These are phyloP conservation scores for Dryadula phaetusa DNA, from an alignment of 2,888 invertebrate species.

Conservation along the genomic window DNA sequence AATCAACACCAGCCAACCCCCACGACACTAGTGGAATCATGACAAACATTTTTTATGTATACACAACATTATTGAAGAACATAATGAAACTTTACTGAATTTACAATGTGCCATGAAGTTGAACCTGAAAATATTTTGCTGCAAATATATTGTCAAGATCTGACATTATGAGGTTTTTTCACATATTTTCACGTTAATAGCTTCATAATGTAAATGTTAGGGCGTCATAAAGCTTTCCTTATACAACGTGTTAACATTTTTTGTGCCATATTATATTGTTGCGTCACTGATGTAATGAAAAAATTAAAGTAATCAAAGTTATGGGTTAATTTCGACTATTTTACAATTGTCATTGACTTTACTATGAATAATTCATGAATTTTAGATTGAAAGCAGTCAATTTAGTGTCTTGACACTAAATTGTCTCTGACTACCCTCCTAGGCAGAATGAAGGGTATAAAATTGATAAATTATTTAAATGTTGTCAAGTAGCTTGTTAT, in stretches of 20 bases:
- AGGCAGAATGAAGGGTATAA: no score
- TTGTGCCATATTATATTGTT: neutral
- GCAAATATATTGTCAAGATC: conserved; percentile 34
- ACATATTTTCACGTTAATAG: conserved; percentile 31
- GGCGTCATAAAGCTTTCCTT: conserved; percentile 29
- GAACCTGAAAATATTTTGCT: conserved; percentile 27
- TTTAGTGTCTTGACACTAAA: no score
- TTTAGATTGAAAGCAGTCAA: no score
- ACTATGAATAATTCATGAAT: no score
- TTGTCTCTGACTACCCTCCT: no score
- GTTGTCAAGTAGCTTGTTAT: no score
- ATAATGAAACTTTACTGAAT: neutral
- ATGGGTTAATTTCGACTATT: neutral
- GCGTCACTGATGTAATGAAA: neutral
- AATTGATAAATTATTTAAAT: no score
- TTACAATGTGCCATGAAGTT: conserved; percentile 24
- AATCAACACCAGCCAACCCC: conserved; percentile 31
- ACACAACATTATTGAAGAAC: neutral
- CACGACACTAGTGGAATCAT: neutral
- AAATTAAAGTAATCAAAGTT: neutral
- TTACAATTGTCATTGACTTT: no score
- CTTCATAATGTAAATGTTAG: conserved; percentile 31
- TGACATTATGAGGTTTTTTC: conserved; percentile 37
- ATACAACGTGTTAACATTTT: conserved; percentile 8
- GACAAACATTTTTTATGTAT: neutral